These are phyloP conservation scores for Habropoda laboriosa DNA, from an alignment of 1,140 invertebrate species.

Conservation along the genomic window DNA sequence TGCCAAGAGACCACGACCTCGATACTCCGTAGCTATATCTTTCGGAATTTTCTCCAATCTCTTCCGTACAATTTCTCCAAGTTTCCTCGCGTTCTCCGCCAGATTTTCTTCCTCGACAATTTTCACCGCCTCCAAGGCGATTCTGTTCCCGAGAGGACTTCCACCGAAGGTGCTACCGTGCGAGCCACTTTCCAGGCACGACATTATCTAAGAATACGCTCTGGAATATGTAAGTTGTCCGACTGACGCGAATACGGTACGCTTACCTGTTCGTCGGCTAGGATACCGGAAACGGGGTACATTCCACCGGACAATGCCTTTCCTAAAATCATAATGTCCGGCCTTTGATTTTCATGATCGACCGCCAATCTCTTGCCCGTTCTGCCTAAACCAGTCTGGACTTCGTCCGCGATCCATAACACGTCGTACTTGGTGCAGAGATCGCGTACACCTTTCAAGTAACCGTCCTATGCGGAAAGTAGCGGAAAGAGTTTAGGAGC, in stretches of 20 bases:
- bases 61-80: slow-evolving; percentile 86
- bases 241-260: neutral
- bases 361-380: slow-evolving; percentile 95
- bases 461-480: slow-evolving; percentile 88
- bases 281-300: slow-evolving; percentile 89
- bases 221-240: too few species aligned
- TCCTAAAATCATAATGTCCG: slow-evolving; percentile 90
- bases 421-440: slow-evolving; percentile 97
- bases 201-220: slow-evolving; percentile 84
- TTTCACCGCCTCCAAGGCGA: slow-evolving; percentile 84
- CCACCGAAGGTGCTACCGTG: slow-evolving; percentile 94
- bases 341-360: slow-evolving; percentile 92
- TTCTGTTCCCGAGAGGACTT: slow-evolving; percentile 89
- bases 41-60: slow-evolving; percentile 85
- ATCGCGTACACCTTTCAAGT: slow-evolving; percentile 92
- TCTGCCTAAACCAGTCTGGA: slow-evolving; percentile 95
- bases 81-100: slow-evolving; percentile 86
- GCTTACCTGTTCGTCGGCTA: slow-evolving; percentile 87
- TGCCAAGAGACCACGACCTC: slow-evolving; percentile 90
- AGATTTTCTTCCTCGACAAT: slow-evolving; percentile 89
- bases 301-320: slow-evolving; percentile 93
- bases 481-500: too few species aligned
- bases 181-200: slow-evolving; percentile 88
- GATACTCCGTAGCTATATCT: slow-evolving; percentile 85
- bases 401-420: slow-evolving; percentile 98